phyloP scores from a whole-genome alignment of 1,140 invertebrate species.

The Drosophila oshimai region DNA sequence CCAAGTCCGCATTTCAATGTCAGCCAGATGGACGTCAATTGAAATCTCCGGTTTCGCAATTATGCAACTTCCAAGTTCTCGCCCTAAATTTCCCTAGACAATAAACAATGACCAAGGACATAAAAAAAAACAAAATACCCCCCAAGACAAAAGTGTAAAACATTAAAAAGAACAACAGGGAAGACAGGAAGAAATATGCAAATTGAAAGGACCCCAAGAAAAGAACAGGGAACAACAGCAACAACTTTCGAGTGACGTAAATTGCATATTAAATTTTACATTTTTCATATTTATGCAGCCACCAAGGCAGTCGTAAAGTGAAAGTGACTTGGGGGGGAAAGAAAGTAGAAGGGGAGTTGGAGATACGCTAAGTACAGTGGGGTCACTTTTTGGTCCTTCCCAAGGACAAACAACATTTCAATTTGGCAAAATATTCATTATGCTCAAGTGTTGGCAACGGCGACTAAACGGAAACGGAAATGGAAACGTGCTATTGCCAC shows the following conservation, averaged over 20 bases:
- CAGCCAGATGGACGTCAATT: slow-evolving; percentile 28
- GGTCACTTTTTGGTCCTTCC: background rate
- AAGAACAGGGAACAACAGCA: background rate
- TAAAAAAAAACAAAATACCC: slow-evolving; percentile 22
- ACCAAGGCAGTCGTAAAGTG: slow-evolving; percentile 66
- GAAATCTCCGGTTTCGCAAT: slow-evolving; percentile 58
- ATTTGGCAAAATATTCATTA: slow-evolving; percentile 79
- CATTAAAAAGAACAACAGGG: slow-evolving; percentile 40
- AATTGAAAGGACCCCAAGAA: slow-evolving; percentile 62
- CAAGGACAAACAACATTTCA: slow-evolving; percentile 68
- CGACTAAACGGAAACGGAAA: slow-evolving; percentile 70
- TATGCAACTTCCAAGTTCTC: slow-evolving; percentile 31
- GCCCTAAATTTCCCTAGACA: slow-evolving; percentile 72
- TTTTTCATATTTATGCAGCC: slow-evolving; percentile 79
- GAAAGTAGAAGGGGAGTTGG: background rate
- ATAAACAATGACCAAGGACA: slow-evolving; percentile 57
- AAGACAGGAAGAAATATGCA: slow-evolving; percentile 51
- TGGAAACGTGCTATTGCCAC: too few relatives aligned
- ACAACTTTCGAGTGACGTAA: slow-evolving; percentile 63
- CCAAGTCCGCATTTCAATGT: slow-evolving; percentile 31
- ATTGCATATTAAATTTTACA: slow-evolving; percentile 80
- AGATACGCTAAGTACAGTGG: background rate
- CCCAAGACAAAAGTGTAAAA: slow-evolving; percentile 45
- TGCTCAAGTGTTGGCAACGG: slow-evolving; percentile 64
- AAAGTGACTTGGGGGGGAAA: slow-evolving; percentile 76